phyloP scores from a whole-genome alignment of 2,797 vertebrate genomes.

The Acestrorhynchus altus region DNA sequence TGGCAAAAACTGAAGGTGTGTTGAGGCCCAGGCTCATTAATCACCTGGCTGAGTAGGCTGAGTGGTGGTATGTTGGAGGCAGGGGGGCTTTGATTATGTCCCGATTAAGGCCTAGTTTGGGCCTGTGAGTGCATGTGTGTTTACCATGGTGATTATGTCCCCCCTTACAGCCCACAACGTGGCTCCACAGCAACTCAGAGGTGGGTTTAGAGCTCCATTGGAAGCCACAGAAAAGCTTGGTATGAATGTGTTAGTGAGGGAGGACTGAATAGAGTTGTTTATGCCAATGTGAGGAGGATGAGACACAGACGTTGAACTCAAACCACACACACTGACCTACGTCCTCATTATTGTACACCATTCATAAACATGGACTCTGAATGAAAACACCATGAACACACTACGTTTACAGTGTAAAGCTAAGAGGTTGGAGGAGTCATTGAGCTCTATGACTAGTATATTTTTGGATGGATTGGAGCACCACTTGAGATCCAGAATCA shows the following conservation, averaged over 20 bases:
- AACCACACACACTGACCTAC: constrained; percentile 1
- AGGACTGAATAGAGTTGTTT: constrained; percentile 27
- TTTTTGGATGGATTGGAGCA: too few relatives aligned
- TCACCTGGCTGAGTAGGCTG: constrained; percentile 67
- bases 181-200: constrained; percentile 44
- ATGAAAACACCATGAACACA: not conserved
- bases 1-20: not conserved
- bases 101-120: constrained; percentile 52
- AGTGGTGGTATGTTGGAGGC: constrained; percentile 63
- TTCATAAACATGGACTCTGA: not conserved
- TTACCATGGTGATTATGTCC: constrained; percentile 51
- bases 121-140: constrained; percentile 50
- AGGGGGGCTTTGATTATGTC: constrained; percentile 64
- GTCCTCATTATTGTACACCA: not conserved
- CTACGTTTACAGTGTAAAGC: too few relatives aligned
- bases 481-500: not conserved
- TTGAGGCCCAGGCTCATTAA: constrained; percentile 68
- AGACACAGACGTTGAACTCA: not conserved
- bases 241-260: constrained; percentile 20
- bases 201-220: constrained; percentile 43
- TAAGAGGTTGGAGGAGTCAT: too few relatives aligned
- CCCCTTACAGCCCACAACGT: constrained; percentile 53
- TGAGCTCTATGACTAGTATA: too few relatives aligned
- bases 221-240: constrained; percentile 40
- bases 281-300: constrained; percentile 23